Evolutionary conservation across 2,888 invertebrate species (phyloP).

Genomic region (Ramazzottius varieornatus): DNA sequence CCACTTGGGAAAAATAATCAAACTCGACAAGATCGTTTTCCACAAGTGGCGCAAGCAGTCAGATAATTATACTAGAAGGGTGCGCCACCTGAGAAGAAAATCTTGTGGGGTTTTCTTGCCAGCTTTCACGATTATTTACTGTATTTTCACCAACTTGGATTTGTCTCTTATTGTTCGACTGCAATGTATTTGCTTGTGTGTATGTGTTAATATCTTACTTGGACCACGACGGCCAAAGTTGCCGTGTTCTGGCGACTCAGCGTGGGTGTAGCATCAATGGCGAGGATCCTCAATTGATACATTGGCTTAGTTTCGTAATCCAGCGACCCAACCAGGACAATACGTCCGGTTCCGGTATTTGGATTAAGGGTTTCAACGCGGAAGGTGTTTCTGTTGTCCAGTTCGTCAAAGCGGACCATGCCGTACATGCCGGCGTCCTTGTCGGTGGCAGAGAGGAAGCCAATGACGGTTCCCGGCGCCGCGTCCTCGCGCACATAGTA

Average conservation of each 20-base stretch:
- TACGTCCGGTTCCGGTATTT: constrained; percentile 42
- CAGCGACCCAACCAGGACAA: constrained; percentile 43
- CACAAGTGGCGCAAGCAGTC: too few species aligned
- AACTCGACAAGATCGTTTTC: too few species aligned
- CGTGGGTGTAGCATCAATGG: background rate
- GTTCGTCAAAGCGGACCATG: background rate
- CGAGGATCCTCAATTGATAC: background rate
- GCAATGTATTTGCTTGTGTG: too few species aligned
- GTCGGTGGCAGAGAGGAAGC: background rate
- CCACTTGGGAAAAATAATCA: too few species aligned
- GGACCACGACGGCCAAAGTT: background rate
- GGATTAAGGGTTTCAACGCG: constrained; percentile 45
- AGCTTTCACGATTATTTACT: too few species aligned
- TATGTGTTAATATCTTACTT: too few species aligned
- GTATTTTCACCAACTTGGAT: too few species aligned
- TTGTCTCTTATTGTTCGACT: too few species aligned
- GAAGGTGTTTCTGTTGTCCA: constrained; percentile 29
- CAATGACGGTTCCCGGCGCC: background rate
- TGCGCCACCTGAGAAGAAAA: too few species aligned
- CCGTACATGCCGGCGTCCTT: background rate
- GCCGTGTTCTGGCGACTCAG: background rate
- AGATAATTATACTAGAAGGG: too few species aligned
- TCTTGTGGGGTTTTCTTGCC: too few species aligned
- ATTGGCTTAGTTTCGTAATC: constrained; percentile 39
- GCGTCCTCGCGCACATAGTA: background rate